Evolutionary conservation across 2,797 vertebrate species (phyloP).

Genomic region (Danio tinwini): DNA sequence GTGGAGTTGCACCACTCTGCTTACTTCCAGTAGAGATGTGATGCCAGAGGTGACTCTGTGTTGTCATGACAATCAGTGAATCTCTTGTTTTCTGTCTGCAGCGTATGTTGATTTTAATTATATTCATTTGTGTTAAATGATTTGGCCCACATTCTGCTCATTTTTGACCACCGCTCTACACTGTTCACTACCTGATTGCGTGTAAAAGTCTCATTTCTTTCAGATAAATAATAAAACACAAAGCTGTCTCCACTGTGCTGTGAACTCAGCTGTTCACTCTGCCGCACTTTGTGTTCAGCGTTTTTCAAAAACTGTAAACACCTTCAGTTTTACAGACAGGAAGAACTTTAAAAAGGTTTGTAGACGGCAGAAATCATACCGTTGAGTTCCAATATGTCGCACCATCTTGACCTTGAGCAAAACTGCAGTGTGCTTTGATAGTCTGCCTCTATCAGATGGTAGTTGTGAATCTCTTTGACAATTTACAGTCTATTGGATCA

Average conservation of each 20-base stretch:
- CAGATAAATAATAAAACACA: background rate
- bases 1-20: background rate
- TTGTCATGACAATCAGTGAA: slow-evolving; percentile 14
- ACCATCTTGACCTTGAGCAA: background rate
- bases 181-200: background rate
- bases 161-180: background rate
- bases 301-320: slow-evolving; percentile 46
- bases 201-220: background rate
- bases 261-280: slow-evolving; percentile 24
- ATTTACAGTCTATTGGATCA: background rate
- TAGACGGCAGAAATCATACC: background rate
- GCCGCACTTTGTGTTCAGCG: slow-evolving; percentile 25
- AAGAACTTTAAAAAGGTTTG: slow-evolving; percentile 21
- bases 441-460: slow-evolving; percentile 1
- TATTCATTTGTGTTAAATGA: background rate
- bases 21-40: background rate
- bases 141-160: background rate
- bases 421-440: slow-evolving; percentile 5
- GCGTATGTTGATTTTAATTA: slow-evolving; percentile 25
- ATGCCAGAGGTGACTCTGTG: background rate
- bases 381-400: background rate
- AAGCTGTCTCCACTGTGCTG: slow-evolving; percentile 2
- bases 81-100: slow-evolving; percentile 17
- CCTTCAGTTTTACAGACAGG: slow-evolving; percentile 23
- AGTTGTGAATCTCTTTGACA: slow-evolving; percentile 1